Evolutionary conservation across 2,888 invertebrate genomes (phyloP), one percentile per base, ranked within the genome.

Genomic region (Polyploca ridens): DNA sequence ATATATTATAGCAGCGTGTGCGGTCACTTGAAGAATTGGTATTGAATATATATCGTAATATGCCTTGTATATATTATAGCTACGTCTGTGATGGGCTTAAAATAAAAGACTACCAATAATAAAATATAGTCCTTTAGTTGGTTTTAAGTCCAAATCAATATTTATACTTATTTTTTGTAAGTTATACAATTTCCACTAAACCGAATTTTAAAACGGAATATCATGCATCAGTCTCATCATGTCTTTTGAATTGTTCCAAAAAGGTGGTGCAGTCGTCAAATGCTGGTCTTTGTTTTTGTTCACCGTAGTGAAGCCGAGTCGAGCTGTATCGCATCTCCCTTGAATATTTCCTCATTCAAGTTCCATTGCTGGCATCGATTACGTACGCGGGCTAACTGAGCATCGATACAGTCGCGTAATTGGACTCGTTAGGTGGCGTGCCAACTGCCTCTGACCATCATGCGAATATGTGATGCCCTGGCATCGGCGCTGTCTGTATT

Each of bases 281-380:
- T n/a, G 6, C 8, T n/a, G 14, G 19, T 54, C n/a, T 7, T 54
- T 19, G n/a, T 19, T 54, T n/a, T 54, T 54, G 6, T 10, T 54
- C 16, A 10, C 14, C 8, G 49, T 13, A 16, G 5, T 54, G 54
- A 19, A 19, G 54, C 19, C 19, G 10, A 19, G 16, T 54, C 19
- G 54, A 54, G 19, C 10, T 16, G 54, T 54, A 49, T 54, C 19
- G 54, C 54, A 54, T 54, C 54, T 54, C 54, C 54, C 54, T 54
- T 54, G 16, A 16, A 54, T 69, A 62, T 74, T 72, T 67, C 69
- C 66, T 71, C 69, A 74, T 73, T 74, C 65, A 67, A 65, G 75
- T 72, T 69, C 62, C 68, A 71, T 74, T 63, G 63, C 46, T 65
- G 69, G 65, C 64, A 64, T 74, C 67, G 67, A 74, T 74, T 67